Conservation (phyloP, 2,797 vertebrate genomes). For the Pangasius sanitwongsei region DNA sequence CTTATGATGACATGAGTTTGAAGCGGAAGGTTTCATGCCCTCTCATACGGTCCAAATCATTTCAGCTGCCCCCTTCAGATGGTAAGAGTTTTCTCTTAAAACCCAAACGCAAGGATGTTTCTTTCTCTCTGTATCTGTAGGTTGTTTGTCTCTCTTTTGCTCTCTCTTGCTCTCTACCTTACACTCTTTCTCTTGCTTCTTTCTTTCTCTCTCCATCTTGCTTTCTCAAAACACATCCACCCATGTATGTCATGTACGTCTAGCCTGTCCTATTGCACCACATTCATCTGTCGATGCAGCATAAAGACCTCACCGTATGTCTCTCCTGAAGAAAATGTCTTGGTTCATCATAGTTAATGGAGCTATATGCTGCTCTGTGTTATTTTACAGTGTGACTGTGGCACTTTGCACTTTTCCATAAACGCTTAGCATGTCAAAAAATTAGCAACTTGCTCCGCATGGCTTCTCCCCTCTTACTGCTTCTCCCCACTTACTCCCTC, state of each 20-base stretch:
- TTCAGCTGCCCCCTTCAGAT: slow-evolving; percentile 90
- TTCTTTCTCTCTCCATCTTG: neutral
- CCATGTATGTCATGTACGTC: neutral
- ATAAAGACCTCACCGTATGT: neutral
- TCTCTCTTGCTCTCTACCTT: neutral
- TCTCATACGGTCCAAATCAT: slow-evolving; percentile 93
- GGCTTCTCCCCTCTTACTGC: neutral
- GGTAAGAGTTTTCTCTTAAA: slow-evolving; percentile 71
- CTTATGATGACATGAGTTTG: slow-evolving; percentile 96
- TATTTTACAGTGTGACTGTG: neutral
- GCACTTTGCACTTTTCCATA: neutral
- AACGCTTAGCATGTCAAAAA: neutral
- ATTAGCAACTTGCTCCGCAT: neutral
- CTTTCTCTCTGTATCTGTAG: slow-evolving; percentile 7
- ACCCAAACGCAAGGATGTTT: neutral
- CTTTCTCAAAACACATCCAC: neutral
- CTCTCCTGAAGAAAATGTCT: neutral
- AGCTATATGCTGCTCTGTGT: neutral
- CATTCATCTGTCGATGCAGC: slow-evolving; percentile 16
- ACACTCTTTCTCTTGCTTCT: neutral
- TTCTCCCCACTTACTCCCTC: neutral
- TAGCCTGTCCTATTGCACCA: slow-evolving; percentile 5
- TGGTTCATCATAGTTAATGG: neutral
- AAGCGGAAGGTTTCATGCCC: slow-evolving; percentile 92
- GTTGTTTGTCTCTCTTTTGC: neutral